Conservation (phyloP, 2,888 invertebrate species). For the Terebella lapidaria region DNA sequence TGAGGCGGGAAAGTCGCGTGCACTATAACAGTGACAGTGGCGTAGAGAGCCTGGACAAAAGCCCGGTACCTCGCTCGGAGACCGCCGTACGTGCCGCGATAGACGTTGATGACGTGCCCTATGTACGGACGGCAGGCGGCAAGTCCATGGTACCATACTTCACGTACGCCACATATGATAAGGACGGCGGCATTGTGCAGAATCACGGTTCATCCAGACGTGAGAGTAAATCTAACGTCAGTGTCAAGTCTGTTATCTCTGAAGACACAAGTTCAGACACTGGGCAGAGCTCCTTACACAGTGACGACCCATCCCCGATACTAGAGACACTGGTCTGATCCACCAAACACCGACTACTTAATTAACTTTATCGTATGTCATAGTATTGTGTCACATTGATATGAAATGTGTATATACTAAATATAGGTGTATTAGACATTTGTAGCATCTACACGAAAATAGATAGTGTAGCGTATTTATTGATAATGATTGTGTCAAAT, state of each 20-base stretch:
- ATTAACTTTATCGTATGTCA: too few relatives aligned
- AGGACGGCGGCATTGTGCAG: neutral
- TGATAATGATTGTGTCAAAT: too few relatives aligned
- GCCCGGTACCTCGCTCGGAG: neutral
- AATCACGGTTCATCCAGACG: neutral
- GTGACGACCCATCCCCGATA: slow-evolving; percentile 12
- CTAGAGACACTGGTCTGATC: slow-evolving; percentile 15
- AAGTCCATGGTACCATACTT: slow-evolving; percentile 5
- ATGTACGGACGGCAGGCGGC: neutral
- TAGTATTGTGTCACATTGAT: too few relatives aligned
- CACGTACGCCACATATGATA: slow-evolving; percentile 8
- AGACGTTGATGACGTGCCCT: neutral
- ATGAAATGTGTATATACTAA: too few relatives aligned
- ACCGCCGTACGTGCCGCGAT: neutral
- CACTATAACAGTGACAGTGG: neutral
- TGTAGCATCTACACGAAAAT: too few relatives aligned
- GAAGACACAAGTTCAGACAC: slow-evolving; percentile 57
- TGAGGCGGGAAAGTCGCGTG: neutral
- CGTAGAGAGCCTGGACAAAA: slow-evolving; percentile 1
- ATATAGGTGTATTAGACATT: too few relatives aligned
- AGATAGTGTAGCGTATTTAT: too few relatives aligned
- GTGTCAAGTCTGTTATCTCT: neutral
- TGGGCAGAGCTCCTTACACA: slow-evolving; percentile 45
- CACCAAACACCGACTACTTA: neutral
- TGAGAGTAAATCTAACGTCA: neutral